These are phyloP conservation scores for Schizaphis graminum DNA, from an alignment of 2,888 invertebrate species.

Conservation along the genomic window DNA sequence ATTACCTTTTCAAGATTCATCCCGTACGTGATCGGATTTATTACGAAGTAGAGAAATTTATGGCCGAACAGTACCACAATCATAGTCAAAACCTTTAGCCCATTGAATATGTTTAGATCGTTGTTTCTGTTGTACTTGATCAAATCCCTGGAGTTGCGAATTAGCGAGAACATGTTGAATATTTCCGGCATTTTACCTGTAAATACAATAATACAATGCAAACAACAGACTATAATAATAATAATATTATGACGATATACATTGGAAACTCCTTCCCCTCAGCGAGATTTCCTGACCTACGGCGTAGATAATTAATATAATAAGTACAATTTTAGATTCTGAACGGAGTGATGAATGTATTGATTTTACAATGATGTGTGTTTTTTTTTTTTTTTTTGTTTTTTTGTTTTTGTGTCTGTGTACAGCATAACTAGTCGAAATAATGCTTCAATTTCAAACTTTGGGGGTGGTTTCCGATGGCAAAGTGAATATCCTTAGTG, in stretches of 20 bases:
- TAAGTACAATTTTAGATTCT: no score
- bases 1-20: slow-evolving; percentile 28
- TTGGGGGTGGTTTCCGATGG: no score
- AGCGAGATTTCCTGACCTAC: background rate
- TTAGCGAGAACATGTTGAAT: background rate
- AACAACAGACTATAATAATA: background rate
- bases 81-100: slow-evolving; percentile 46
- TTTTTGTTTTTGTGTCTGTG: no score
- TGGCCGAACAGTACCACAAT: slow-evolving; percentile 51
- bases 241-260: background rate
- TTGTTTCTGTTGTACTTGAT: slow-evolving; percentile 43
- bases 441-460: no score
- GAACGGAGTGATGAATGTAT: no score
- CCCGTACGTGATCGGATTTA: slow-evolving; percentile 28
- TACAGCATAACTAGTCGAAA: no score
- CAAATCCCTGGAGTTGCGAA: slow-evolving; percentile 38
- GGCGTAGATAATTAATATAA: background rate
- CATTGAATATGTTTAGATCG: slow-evolving; percentile 47
- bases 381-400: no score
- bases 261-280: background rate
- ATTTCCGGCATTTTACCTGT: slow-evolving; percentile 25
- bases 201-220: background rate
- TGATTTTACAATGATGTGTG: no score
- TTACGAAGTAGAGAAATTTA: slow-evolving; percentile 6
- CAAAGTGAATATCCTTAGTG: no score